Evolutionary conservation across 2,888 invertebrate genomes (phyloP).

Genomic region (Tachina lurida): DNA sequence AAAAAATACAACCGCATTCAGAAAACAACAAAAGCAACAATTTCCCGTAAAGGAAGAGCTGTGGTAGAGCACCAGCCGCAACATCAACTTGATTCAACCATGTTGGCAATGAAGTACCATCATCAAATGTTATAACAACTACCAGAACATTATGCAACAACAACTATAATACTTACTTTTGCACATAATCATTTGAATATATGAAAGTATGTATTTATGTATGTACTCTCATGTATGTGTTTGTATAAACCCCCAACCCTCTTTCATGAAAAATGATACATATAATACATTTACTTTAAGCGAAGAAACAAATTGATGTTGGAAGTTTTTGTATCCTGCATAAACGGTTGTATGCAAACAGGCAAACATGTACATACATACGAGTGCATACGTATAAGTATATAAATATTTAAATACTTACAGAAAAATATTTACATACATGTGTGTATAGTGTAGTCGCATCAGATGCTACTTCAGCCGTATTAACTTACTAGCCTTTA

Average conservation of each 20-base stretch:
- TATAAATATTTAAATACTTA: background rate
- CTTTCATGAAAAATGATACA: background rate
- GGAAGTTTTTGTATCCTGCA: background rate
- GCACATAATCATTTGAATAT: background rate
- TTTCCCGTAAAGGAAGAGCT: conserved; percentile 9
- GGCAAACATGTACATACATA: background rate
- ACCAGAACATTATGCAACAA: conserved; percentile 17
- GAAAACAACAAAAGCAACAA: conserved; percentile 20
- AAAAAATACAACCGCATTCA: conserved; percentile 34
- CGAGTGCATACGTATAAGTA: background rate
- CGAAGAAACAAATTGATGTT: background rate
- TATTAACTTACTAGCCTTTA: too few relatives aligned
- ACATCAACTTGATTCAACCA: conserved; percentile 47
- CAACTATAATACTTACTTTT: conserved; percentile 29
- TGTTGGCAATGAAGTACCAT: conserved; percentile 50
- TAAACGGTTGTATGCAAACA: background rate
- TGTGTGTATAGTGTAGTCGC: too few relatives aligned
- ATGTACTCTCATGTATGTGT: background rate
- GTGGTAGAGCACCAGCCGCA: conserved; percentile 15
- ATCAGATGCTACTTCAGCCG: too few relatives aligned
- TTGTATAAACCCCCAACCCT: background rate
- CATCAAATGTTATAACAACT: conserved; percentile 51
- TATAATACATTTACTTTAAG: conserved; percentile 3
- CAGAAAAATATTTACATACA: too few relatives aligned
- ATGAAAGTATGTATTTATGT: background rate